A percentile compares a stretch with the other conserved stretches of the same genome.
These are phyloP conservation scores for Celastrina argiolus DNA, from an alignment of 2,888 invertebrate species.

Conservation along the genomic window DNA sequence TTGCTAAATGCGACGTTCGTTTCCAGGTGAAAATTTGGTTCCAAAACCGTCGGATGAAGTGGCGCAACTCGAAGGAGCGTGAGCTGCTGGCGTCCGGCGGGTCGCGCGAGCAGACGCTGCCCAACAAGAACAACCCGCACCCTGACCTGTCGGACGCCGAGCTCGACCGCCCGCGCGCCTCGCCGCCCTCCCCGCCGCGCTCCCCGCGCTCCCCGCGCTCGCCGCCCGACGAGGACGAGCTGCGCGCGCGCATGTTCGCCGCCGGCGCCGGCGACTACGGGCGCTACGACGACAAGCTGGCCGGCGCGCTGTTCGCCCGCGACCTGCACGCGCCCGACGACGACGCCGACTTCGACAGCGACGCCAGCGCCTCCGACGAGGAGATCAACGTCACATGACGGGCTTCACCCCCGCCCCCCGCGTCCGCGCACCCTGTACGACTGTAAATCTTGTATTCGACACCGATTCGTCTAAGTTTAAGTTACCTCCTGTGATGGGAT, in stretches of 20 bases:
- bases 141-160: constrained; percentile 95
- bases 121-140: constrained; percentile 97
- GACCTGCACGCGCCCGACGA: constrained; percentile 57
- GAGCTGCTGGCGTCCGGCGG: constrained; percentile 96
- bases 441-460: neutral
- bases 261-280: constrained; percentile 53
- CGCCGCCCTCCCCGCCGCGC: constrained; percentile 80
- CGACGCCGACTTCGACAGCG: constrained; percentile 69
- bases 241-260: constrained; percentile 56
- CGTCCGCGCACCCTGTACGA: neutral
- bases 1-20: constrained; percentile 21
- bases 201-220: constrained; percentile 79
- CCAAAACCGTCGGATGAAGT: constrained; percentile 99
- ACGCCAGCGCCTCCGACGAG: constrained; percentile 85
- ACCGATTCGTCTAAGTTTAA: neutral
- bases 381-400: constrained; percentile 94
- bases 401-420: constrained; percentile 42
- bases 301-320: constrained; percentile 47
- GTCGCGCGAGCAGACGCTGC: constrained; percentile 95
- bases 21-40: constrained; percentile 85
- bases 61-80: constrained; percentile 98
- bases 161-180: constrained; percentile 84
- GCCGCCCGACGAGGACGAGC: constrained; percentile 58
- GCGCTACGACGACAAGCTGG: constrained; percentile 63
- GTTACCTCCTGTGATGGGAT: too few species aligned